phyloP scores from a whole-genome alignment of 2,797 vertebrate species.

The Staurois parvus region DNA sequence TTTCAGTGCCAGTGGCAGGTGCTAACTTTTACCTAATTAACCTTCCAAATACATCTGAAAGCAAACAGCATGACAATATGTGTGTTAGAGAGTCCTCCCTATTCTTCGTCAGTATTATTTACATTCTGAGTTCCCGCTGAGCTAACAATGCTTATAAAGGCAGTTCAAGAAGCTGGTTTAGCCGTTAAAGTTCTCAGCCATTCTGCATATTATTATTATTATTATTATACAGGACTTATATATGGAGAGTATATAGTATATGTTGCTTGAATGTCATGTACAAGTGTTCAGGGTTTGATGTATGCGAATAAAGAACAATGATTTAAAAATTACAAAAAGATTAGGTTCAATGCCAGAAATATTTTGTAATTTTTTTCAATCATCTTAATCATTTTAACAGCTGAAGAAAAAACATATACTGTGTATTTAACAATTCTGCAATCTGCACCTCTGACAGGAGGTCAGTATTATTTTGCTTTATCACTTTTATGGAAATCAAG shows the following conservation, averaged over 20 bases:
- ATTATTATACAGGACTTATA: no score
- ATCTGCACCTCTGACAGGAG: no score
- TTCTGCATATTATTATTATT: no score
- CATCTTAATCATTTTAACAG: neutral
- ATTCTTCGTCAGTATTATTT: slow-evolving; percentile 7
- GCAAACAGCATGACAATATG: slow-evolving; percentile 34
- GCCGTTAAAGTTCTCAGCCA: neutral
- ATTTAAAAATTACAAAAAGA: no score
- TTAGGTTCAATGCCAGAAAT: no score
- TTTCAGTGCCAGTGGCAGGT: slow-evolving; percentile 47
- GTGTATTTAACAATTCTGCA: neutral
- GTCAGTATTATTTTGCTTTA: no score
- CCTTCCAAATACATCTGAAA: slow-evolving; percentile 37
- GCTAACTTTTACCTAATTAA: slow-evolving; percentile 53
- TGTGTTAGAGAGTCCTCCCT: slow-evolving; percentile 19
- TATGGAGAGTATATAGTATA: no score
- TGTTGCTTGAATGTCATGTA: neutral
- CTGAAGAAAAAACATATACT: neutral
- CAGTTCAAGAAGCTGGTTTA: neutral
- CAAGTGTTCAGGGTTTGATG: neutral
- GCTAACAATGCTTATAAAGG: neutral
- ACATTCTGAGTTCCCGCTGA: neutral
- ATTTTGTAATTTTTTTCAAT: neutral
- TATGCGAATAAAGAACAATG: neutral
- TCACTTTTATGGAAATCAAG: no score